Percentiles rank a stretch among this genome's conserved stretches.
phyloP scores from a whole-genome alignment of 2,113 vertebrate genomes.

The Eulemur rufifrons region DNA sequence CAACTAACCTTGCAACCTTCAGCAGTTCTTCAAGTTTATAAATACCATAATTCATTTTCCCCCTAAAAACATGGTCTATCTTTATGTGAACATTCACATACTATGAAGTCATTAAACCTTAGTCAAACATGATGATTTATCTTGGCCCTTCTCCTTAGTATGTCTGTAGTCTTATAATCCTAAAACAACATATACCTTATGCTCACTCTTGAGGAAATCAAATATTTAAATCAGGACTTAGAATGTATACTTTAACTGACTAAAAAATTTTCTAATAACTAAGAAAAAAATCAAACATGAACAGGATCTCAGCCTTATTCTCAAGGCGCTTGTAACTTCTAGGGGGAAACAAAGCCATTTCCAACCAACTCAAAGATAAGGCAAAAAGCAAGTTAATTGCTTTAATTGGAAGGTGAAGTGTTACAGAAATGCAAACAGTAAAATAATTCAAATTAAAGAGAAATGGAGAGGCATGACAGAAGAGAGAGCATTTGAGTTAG shows the following conservation, averaged over 20 bases:
- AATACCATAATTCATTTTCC: neutral
- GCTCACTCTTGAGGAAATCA: neutral
- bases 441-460: neutral
- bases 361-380: neutral
- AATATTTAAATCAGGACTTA: neutral
- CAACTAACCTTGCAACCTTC: neutral
- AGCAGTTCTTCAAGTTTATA: neutral
- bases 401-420: neutral
- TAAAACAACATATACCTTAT: neutral
- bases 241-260: neutral
- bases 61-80: neutral
- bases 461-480: neutral
- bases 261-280: neutral
- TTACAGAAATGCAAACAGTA: neutral
- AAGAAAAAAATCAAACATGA: neutral
- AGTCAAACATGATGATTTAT: neutral
- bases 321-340: neutral
- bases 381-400: slow-evolving; percentile 7
- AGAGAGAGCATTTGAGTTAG: neutral
- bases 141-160: neutral
- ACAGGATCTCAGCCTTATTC: neutral
- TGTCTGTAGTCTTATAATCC: neutral
- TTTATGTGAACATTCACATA: slow-evolving; percentile 11
- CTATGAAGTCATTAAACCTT: neutral
- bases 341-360: neutral